A percentile compares a stretch with the other conserved stretches of the same genome.
These are phyloP conservation scores for Tribolium madens DNA, from an alignment of 1,140 invertebrate species.

Conservation along the genomic window DNA sequence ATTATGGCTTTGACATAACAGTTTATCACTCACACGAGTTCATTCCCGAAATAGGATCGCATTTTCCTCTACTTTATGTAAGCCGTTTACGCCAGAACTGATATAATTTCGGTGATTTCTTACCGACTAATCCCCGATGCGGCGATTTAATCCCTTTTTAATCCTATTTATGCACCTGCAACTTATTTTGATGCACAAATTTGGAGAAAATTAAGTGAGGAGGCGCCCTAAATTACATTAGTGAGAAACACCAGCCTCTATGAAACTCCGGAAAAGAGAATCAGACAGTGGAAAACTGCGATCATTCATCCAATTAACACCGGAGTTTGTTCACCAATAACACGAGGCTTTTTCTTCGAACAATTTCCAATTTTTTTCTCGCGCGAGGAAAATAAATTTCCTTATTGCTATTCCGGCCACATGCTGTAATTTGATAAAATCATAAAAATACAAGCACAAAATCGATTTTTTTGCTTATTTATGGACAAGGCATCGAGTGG, in stretches of 20 bases:
- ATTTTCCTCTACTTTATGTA: not conserved
- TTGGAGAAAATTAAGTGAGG: not conserved
- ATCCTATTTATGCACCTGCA: not conserved
- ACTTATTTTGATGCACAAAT: not conserved
- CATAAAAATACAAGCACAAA: slow-evolving; percentile 8
- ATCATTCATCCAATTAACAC: slow-evolving; percentile 48
- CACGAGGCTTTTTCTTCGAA: not conserved
- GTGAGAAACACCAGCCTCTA: not conserved
- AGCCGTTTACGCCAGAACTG: slow-evolving; percentile 10
- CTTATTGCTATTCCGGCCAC: not conserved
- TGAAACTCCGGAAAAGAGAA: slow-evolving; percentile 32
- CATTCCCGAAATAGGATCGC: not conserved
- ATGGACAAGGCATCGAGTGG: slow-evolving; percentile 23
- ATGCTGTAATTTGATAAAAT: slow-evolving; percentile 23
- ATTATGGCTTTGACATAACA: slow-evolving; percentile 16
- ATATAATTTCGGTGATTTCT: slow-evolving; percentile 18
- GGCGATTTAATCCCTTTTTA: not conserved
- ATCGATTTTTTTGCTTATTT: slow-evolving; percentile 16
- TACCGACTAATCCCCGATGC: not conserved
- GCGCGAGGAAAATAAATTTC: too few species aligned
- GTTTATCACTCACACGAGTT: slow-evolving; percentile 13
- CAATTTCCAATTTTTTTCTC: not conserved
- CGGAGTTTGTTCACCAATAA: slow-evolving; percentile 43
- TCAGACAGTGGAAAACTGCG: slow-evolving; percentile 43
- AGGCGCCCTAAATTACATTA: slow-evolving; percentile 29